Conservation (phyloP, 2,113 vertebrate species). For the Oryzias celebensis region DNA sequence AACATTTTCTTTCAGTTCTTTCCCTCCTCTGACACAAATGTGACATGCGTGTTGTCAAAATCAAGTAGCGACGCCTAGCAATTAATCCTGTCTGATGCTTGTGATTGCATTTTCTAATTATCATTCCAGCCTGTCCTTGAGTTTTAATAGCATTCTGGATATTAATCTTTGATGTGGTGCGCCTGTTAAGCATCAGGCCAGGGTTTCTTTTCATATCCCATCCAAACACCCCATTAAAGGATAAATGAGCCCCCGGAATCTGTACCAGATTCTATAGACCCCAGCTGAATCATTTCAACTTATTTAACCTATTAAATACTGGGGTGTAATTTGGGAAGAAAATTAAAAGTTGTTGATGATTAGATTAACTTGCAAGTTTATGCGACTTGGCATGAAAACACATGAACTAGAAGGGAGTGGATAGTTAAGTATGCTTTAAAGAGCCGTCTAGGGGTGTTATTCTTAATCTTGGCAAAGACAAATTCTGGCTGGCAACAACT, state of each 20-base stretch:
- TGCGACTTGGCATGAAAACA: slow-evolving; percentile 33
- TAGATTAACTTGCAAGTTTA: slow-evolving; percentile 50
- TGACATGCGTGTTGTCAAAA: slow-evolving; percentile 61
- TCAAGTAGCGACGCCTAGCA: slow-evolving; percentile 63
- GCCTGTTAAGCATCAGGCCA: slow-evolving; percentile 74
- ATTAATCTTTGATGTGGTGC: slow-evolving; percentile 78
- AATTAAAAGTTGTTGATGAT: slow-evolving; percentile 66
- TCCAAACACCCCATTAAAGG: slow-evolving; percentile 72
- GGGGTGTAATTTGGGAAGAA: slow-evolving; percentile 43
- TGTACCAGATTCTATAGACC: slow-evolving; percentile 65
- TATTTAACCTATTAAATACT: slow-evolving; percentile 61
- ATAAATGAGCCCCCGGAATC: slow-evolving; percentile 46
- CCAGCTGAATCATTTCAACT: slow-evolving; percentile 62
- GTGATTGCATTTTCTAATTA: slow-evolving; percentile 83
- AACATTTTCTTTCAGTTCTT: slow-evolving; percentile 21
- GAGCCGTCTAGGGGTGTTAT: slow-evolving; percentile 44
- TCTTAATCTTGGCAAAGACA: slow-evolving; percentile 55
- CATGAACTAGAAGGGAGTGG: slow-evolving; percentile 19
- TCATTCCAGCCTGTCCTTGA: slow-evolving; percentile 80
- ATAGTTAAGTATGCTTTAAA: slow-evolving; percentile 54
- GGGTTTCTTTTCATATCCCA: slow-evolving; percentile 67
- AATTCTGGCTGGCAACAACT: slow-evolving; percentile 38
- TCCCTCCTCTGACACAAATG: slow-evolving; percentile 34
- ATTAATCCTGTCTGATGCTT: slow-evolving; percentile 77
- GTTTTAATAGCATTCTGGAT: slow-evolving; percentile 81